Evolutionary conservation across 1,140 invertebrate genomes (phyloP).

Genomic region (Drosophila auraria): DNA sequence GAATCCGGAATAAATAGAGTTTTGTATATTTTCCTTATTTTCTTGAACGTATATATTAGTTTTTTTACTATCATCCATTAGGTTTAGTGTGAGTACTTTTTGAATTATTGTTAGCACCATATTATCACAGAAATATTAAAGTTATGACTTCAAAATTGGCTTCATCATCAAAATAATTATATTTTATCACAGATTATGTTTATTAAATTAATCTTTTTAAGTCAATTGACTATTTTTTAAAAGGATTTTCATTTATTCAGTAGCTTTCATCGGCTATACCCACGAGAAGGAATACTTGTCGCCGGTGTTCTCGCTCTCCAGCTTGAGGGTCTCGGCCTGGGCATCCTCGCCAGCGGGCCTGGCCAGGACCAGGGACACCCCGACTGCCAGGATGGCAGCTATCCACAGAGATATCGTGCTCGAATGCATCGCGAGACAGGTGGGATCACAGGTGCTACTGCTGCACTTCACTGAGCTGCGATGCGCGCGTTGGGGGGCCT

Average conservation of each 20-base stretch:
- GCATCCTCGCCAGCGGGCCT: slow-evolving; percentile 59
- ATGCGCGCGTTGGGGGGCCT: slow-evolving; percentile 20
- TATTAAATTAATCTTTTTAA: background rate
- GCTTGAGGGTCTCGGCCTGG: slow-evolving; percentile 78
- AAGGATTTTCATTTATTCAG: background rate
- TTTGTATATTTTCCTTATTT: background rate
- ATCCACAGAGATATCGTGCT: slow-evolving; percentile 36
- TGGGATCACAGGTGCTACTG: slow-evolving; percentile 1
- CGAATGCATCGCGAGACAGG: slow-evolving; percentile 25
- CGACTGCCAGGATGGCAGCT: slow-evolving; percentile 41
- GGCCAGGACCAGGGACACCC: slow-evolving; percentile 24
- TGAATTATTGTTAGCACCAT: background rate
- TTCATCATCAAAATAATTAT: too few species aligned
- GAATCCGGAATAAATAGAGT: too few species aligned
- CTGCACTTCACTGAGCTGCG: slow-evolving; percentile 58
- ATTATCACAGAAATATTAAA: background rate
- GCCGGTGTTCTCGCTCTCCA: slow-evolving; percentile 85
- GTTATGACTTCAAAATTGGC: background rate
- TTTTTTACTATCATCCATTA: too few species aligned
- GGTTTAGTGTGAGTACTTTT: background rate
- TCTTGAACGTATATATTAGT: background rate
- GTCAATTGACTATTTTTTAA: background rate
- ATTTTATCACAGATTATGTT: background rate
- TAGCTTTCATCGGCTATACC: slow-evolving; percentile 50
- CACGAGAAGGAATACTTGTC: slow-evolving; percentile 85